phyloP scores from a whole-genome alignment of 2,113 vertebrate species.

The Stigmatopora argus region DNA sequence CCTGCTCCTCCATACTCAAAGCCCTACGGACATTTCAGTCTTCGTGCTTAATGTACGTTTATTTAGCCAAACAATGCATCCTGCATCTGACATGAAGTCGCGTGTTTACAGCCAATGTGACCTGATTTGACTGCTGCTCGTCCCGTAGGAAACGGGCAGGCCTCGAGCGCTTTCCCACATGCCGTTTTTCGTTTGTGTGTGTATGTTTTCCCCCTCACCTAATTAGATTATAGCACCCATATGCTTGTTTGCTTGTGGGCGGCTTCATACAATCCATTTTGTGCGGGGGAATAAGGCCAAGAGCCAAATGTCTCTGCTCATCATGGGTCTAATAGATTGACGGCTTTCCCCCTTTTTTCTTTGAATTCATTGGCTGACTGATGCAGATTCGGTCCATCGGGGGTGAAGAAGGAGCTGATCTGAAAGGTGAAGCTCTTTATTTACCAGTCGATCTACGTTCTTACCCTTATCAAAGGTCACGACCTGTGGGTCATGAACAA shows the following conservation, averaged over 20 bases:
- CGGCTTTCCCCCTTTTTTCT: no score
- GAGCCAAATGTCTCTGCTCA: constrained; percentile 31
- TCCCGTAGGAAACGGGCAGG: not conserved
- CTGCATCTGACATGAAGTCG: not conserved
- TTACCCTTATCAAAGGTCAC: no score
- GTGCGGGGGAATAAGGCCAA: constrained; percentile 19
- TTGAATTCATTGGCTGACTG: no score
- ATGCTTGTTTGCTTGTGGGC: constrained; percentile 33
- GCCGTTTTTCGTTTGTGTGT: constrained; percentile 1
- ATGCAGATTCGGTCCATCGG: no score
- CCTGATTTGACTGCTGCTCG: constrained; percentile 29
- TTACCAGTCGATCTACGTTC: no score
- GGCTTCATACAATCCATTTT: constrained; percentile 21
- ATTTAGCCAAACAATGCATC: not conserved
- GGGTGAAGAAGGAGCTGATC: no score
- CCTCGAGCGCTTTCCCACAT: constrained; percentile 6
- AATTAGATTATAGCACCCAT: constrained; percentile 48
- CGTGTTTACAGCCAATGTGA: constrained; percentile 9
- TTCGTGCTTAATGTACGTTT: not conserved
- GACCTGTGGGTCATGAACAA: no score
- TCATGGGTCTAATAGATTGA: constrained; percentile 25
- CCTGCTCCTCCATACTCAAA: no score
- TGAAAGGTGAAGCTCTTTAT: no score
- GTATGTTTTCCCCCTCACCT: constrained; percentile 24
- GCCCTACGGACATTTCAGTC: not conserved